Evolutionary conservation across 2,888 invertebrate genomes (phyloP).

Genomic region (Ectemnius lituratus): DNA sequence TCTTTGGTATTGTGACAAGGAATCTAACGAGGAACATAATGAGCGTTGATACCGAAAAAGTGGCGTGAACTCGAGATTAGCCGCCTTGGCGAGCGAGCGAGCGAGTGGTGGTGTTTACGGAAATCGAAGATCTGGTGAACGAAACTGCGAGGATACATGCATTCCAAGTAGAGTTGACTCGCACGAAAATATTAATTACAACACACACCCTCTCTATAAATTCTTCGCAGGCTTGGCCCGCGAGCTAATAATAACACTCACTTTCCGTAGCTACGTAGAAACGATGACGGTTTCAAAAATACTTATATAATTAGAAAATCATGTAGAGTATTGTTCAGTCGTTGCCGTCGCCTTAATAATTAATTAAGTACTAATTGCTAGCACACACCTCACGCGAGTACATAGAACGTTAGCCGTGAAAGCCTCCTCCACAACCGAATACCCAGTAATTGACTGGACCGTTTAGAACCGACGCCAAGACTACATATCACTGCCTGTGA

Average conservation of each 20-base stretch:
- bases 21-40: slow-evolving; percentile 47
- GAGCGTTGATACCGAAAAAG: slow-evolving; percentile 48
- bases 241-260: slow-evolving; percentile 41
- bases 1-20: slow-evolving; percentile 54
- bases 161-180: slow-evolving; percentile 14
- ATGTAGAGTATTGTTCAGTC: slow-evolving; percentile 59
- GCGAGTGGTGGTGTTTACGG: slow-evolving; percentile 40
- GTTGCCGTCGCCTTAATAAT: slow-evolving; percentile 53
- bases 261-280: slow-evolving; percentile 46
- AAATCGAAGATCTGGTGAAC: slow-evolving; percentile 34
- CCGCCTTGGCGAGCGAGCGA: slow-evolving; percentile 33
- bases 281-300: slow-evolving; percentile 55
- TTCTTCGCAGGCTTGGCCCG: neutral
- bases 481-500: neutral
- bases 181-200: slow-evolving; percentile 45
- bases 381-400: slow-evolving; percentile 50
- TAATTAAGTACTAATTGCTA: slow-evolving; percentile 51
- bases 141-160: slow-evolving; percentile 33
- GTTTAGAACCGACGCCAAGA: neutral
- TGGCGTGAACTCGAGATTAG: slow-evolving; percentile 25
- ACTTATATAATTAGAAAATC: slow-evolving; percentile 54
- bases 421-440: slow-evolving; percentile 13
- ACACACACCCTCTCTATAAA: slow-evolving; percentile 6
- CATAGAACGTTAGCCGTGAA: slow-evolving; percentile 36
- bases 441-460: too few species aligned